phyloP scores from a whole-genome alignment of 37 sponge, comb jelly and placozoan genomes.

The Bolinopsis microptera region DNA sequence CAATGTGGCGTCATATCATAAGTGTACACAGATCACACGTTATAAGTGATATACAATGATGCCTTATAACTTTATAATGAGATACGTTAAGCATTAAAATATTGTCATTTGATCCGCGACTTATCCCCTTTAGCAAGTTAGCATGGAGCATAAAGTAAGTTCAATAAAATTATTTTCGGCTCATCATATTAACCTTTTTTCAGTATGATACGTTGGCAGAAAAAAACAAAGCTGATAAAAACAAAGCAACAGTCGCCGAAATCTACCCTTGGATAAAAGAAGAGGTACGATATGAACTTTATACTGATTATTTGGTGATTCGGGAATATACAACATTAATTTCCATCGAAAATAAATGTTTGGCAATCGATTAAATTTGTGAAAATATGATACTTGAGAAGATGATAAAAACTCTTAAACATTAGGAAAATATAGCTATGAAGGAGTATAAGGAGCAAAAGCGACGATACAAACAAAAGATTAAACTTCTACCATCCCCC shows the following conservation, averaged over 20 bases:
- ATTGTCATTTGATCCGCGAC: no score
- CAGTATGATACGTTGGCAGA: conserved; percentile 15
- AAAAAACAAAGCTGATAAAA: not conserved
- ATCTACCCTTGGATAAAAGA: conserved; percentile 41
- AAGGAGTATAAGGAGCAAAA: not conserved
- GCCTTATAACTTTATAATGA: no score
- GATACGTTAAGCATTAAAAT: no score
- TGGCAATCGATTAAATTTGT: not conserved
- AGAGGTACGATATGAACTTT: conserved; percentile 14
- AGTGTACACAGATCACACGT: not conserved
- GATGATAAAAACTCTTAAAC: not conserved
- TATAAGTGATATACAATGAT: not conserved
- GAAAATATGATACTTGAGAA: no score
- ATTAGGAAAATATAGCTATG: not conserved
- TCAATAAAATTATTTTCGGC: no score
- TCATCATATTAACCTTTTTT: no score
- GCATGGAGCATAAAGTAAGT: no score
- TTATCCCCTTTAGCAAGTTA: no score
- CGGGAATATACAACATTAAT: not conserved
- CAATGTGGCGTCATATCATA: no score
- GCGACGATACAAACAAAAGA: not conserved
- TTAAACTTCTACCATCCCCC: not conserved
- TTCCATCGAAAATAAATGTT: not conserved
- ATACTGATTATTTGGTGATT: no score
- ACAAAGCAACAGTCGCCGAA: conserved; percentile 18